Percentiles rank a stretch among this genome's conserved stretches.
These are phyloP conservation scores for Idaea aversata DNA, from an alignment of 2,888 invertebrate genomes.

Conservation along the genomic window DNA sequence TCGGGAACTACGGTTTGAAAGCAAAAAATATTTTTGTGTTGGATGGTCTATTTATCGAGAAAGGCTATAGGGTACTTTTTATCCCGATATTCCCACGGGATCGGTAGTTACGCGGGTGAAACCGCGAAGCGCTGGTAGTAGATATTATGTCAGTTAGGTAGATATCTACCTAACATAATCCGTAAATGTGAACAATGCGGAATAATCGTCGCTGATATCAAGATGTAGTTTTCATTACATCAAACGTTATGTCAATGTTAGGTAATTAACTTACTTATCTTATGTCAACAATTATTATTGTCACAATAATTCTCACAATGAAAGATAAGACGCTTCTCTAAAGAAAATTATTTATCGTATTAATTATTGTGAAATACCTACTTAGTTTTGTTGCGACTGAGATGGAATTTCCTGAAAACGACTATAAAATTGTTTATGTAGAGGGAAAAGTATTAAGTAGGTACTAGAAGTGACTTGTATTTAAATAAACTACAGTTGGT, in stretches of 20 bases:
- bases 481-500: too few species aligned
- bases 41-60: too few species aligned
- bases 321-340: not conserved
- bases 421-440: too few species aligned
- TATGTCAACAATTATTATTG: not conserved
- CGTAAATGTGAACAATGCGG: not conserved
- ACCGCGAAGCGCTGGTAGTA: too few species aligned
- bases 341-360: not conserved
- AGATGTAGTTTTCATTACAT: not conserved
- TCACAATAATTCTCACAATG: not conserved
- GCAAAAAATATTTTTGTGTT: too few species aligned
- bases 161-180: not conserved
- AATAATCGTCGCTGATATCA: not conserved
- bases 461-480: too few species aligned
- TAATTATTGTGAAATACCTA: not conserved
- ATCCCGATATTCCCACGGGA: too few species aligned
- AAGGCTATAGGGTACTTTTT: too few species aligned
- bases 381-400: not conserved
- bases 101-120: too few species aligned
- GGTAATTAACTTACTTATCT: not conserved
- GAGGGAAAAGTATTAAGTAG: too few species aligned
- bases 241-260: slow-evolving; percentile 1
- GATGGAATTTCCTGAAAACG: not conserved
- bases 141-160: too few species aligned
- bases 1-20: too few species aligned